Base-by-base conservation (phyloP, 2,113 vertebrate genomes). In the Okapia johnstoni region DNA sequence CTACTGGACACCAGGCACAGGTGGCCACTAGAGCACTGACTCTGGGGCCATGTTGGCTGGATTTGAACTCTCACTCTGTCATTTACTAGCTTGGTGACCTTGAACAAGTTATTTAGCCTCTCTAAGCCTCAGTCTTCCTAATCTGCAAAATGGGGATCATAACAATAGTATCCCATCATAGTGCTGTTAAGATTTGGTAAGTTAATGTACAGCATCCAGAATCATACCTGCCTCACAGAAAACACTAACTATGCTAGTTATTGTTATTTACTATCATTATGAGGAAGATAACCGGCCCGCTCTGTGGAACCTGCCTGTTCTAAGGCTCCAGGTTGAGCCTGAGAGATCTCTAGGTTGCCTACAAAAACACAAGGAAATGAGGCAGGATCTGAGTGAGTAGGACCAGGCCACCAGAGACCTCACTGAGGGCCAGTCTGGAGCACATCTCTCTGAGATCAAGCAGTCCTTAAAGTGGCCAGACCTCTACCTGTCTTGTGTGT, bases 111-210 rank as follows among this genome's bases (percentile, higher is more conserved):
- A 30, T 40, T 30, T 36, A 92, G 63, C 70, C 60, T 96, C 43
- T 85, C 66, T 61, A 7, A 52, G 46, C 26, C 93, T 96, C 73
- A 26, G n/a, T 94, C 91, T 94, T 95, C 61, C 83, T 70, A 87
- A 60, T 85, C n/a, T 89, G 70, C 30, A 95, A 96, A 96, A 36
- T 80, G 79, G 60, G 79, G n/a, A 88, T 58, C n/a, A 60, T 19
- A 70, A 46, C 46, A 58, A 8, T 80, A 83, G 17, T 14, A 33
- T 60, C 43, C 61, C n/a, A n/a, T 63, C 19, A 1, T 7, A 61
- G 60, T 19, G 28, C 17, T 6, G 0, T 16, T 61, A 46, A 73
- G 43, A 40, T 43, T 33, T 17, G 36, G 33, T 13, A 6, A 52
- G 5, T 36, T 40, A 88, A 66, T 1, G 2, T 9, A 26, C 30